phyloP scores from a whole-genome alignment of 2,113 vertebrate genomes.

The Osmerus mordax region DNA sequence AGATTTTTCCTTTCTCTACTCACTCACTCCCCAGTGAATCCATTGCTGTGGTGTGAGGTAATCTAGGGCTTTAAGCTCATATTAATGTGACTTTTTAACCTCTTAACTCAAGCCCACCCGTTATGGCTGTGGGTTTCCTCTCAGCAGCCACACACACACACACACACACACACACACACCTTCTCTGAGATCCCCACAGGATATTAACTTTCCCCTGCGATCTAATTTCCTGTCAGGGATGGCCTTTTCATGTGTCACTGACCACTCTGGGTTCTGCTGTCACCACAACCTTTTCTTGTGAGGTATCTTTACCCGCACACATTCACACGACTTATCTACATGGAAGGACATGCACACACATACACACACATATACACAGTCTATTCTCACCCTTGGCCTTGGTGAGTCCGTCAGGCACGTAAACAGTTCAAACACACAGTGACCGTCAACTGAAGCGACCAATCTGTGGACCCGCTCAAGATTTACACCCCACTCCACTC shows the following conservation, averaged over 20 bases:
- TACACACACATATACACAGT: conserved; percentile 10
- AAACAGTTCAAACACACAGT: not conserved
- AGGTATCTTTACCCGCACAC: conserved; percentile 14
- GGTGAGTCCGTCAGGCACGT: too few relatives aligned
- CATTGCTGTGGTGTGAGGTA: conserved; percentile 65
- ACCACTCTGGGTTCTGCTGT: conserved; percentile 51
- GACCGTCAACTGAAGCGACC: not conserved
- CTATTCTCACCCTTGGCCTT: not conserved
- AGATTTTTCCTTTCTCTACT: conserved; percentile 52
- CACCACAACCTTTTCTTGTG: conserved; percentile 54
- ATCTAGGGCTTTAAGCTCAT: conserved; percentile 62
- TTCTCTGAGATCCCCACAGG: conserved; percentile 39
- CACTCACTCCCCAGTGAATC: conserved; percentile 56
- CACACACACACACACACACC: not conserved
- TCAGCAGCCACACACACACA: conserved; percentile 7
- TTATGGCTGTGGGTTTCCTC: conserved; percentile 52
- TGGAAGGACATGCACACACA: not conserved
- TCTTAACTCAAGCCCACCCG: conserved; percentile 38
- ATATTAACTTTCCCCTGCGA: conserved; percentile 65
- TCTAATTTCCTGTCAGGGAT: conserved; percentile 69
- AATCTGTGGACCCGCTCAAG: not conserved
- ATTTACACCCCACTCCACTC: not conserved
- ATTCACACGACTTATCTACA: conserved; percentile 10
- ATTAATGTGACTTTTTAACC: conserved; percentile 54
- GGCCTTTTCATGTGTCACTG: conserved; percentile 64